Evolutionary conservation across 2,797 vertebrate species (phyloP), one percentile per base, ranked within the genome.

Genomic region (Ctenopoma kingsleyae): DNA sequence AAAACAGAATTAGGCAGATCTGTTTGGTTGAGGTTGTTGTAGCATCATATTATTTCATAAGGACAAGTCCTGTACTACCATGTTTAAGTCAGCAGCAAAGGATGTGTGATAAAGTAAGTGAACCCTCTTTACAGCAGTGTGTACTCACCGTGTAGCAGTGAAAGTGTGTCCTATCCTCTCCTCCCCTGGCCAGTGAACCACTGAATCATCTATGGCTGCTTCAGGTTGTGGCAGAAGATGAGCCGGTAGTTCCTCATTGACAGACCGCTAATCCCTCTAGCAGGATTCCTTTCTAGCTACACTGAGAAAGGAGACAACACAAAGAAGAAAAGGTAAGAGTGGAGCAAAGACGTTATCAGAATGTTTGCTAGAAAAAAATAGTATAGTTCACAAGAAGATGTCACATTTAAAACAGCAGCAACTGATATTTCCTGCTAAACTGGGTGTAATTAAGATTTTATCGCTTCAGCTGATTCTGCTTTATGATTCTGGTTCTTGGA

Each of bases 171-270:
- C 93, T 90, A 94, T 93, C 92, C 94, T 93, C 94, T 96, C 96
- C 96, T 95, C 96, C 95, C 95, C 95, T 95, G 91, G 93, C 96
- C 96, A 96, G 94, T 95, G 93, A 97, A 96, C 91, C 93, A 92
- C 93, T 94, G 87, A 95, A 95, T 94, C 96, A 97, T 96, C 98
- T 99, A 99, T 94, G 98, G 98, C 91, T 99, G 98, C 96, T 99
- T 99, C 94, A 99, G 97, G 95, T 99, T 99, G 95, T 99, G 98
- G 95, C 98, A 99, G 94, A 99, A 99, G 97, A 99, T 99, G 93
- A 99, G 96, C 97, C 98, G 97, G 95, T 99, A 99, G 97, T 99
- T 99, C 98, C 98, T 98, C 98, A 99, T 99, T 99, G 97, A 99
- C 97, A 91, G 97, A 97, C 95, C 94, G 94, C 96, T 94, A 96